Evolutionary conservation across 2,113 vertebrate species (phyloP).

Genomic region (Nyctereutes procyonoides): DNA sequence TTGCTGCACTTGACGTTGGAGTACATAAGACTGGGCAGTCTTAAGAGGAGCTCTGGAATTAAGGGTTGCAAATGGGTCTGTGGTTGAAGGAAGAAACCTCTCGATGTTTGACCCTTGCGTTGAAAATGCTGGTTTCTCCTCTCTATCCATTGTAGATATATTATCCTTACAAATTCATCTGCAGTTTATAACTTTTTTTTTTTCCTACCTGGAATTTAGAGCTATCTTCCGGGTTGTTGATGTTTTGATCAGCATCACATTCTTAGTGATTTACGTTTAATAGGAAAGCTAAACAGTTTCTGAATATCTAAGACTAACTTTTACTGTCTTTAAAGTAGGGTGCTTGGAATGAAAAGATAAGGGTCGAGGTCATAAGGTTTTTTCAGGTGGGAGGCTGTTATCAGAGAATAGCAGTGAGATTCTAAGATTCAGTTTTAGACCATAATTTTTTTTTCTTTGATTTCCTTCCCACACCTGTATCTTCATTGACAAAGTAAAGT

Average conservation of each 20-base stretch:
- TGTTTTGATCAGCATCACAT: constrained; percentile 22
- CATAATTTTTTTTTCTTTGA: background rate
- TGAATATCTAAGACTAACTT: background rate
- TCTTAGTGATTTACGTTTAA: constrained; percentile 20
- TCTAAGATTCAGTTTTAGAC: constrained; percentile 27
- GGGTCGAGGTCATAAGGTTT: background rate
- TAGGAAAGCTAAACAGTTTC: background rate
- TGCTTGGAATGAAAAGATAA: background rate
- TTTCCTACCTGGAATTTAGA: background rate
- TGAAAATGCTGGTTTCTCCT: background rate
- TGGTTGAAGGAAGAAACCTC: background rate
- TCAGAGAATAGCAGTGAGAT: background rate
- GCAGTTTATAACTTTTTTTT: background rate
- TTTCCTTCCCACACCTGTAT: constrained; percentile 29
- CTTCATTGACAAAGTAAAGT: constrained; percentile 52
- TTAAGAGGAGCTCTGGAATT: background rate
- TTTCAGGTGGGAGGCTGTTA: background rate
- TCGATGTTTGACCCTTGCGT: background rate
- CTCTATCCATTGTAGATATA: background rate
- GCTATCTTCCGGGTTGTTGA: background rate
- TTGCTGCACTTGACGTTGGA: background rate
- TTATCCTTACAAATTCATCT: background rate
- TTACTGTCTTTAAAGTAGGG: constrained; percentile 36
- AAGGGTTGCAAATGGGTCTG: background rate
- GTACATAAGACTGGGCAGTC: background rate